Evolutionary conservation across 2,888 invertebrate genomes (phyloP), one percentile per base, ranked within the genome.

Genomic region (Stratiomys singularior): DNA sequence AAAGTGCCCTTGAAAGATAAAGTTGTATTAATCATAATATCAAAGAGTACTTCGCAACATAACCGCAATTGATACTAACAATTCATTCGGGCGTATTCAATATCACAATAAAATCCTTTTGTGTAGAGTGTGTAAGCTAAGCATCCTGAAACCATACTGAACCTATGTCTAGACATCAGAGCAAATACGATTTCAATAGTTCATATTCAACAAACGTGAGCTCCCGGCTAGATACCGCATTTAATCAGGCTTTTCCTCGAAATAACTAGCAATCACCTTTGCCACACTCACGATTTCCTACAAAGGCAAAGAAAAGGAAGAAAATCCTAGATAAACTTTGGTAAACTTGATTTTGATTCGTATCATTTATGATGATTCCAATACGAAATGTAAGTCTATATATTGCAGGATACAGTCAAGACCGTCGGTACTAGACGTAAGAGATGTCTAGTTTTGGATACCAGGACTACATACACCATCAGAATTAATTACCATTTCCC

Each of bases 281-380:
- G 13, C 64, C 2, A 27, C 23, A 28, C 58, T 3, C 4, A 28
- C 5, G n/a, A 64, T 4, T 7, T 5, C 30, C 1, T 27, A 1
- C 64, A 27, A 28, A 64, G 30, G 64, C 64, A 23, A 64, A 30
- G 28, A 30, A 64, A 64, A 1, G 7, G 64, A 1, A 27, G 30
- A 28, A 64, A 30, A 27, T 30, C 13, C 37, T 64, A 64, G 23
- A 52, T 52, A 71, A 71, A 71, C 47, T 71, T 71, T 47, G 18
- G 71, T 11, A 47, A 71, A 46, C 25, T 47, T 71, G 52, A 71
- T 71, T 71, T 71, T 71, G 71, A 47, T 25, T 71, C 71, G 37
- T 27, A 25, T 52, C 25, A 71, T 23, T 47, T 27, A 47, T 21
- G 27, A 15, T 52, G 47, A 71, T 52, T 71, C 28, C 47, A 23